These are phyloP conservation scores for Brachionus paranguensis DNA, from an alignment of 1,140 invertebrate genomes.

Conservation along the genomic window DNA sequence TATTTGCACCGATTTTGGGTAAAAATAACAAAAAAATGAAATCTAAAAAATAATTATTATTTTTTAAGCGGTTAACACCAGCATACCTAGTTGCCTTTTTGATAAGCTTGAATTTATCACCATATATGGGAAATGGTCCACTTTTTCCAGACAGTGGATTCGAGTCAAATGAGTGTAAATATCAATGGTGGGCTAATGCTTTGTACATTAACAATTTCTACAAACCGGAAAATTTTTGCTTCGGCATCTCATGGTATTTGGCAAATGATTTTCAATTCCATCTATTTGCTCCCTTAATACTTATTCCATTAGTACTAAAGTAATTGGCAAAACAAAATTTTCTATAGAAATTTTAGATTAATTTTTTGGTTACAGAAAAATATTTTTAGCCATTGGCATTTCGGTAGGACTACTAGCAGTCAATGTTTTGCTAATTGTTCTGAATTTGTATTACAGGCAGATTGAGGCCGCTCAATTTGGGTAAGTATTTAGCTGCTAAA, in stretches of 20 bases:
- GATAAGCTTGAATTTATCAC: background rate
- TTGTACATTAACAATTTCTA: constrained; percentile 33
- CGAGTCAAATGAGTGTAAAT: background rate
- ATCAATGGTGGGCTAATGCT: constrained; percentile 16
- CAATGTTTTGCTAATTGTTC: background rate
- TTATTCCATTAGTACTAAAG: constrained; percentile 42
- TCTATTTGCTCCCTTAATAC: constrained; percentile 63
- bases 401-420: background rate
- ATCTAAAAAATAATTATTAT: background rate
- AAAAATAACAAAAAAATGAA: background rate
- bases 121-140: constrained; percentile 22
- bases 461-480: constrained; percentile 16
- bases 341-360: background rate
- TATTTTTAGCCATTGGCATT: background rate
- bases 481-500: background rate
- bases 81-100: background rate
- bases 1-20: constrained; percentile 41
- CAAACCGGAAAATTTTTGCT: background rate
- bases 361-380: background rate
- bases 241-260: background rate
- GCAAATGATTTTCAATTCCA: constrained; percentile 25
- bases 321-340: background rate
- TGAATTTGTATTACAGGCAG: background rate
- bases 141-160: constrained; percentile 3
- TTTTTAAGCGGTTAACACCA: constrained; percentile 16